Base-by-base conservation (phyloP, 2,113 vertebrate species). In the Pyrgilauda ruficollis region DNA sequence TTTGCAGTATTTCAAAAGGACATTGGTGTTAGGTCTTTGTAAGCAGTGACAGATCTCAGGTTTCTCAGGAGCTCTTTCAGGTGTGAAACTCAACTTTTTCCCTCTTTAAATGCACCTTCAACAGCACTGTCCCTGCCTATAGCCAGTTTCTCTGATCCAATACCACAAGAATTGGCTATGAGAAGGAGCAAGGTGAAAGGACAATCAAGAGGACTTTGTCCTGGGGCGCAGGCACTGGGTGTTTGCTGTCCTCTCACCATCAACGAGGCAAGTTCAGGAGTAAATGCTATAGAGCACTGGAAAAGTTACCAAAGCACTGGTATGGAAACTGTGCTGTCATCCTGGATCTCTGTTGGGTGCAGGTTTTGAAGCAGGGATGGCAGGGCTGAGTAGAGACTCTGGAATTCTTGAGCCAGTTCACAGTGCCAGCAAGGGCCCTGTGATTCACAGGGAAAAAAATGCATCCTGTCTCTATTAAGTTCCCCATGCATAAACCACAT, bases 151-250 rank as follows among this genome's bases (percentile, higher is more conserved):
- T 83, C 47, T 59, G 31, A 26, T 7, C 27, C 23, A 26, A 1
- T 15, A 15, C 21, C 43, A 26, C 28, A 6, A 46, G 58, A 46
- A 26, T 3, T n/a, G 14, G 35, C 72, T 52, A 7, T 1, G 7
- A 35, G 43, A 11, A 59, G 28, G 52, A 84, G 41, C 10, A n/a
- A 73, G 41, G 37, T 69, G 16, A 35, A 19, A 80, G 50, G 7
- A 14, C 20, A 31, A 21, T 10, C 0, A 2, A 58, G 59, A n/a
- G 20, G 33, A 10, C 0, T 0, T 7, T 47, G 64, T 31, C 41
- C 43, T 2, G 13, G 62, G 16, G 14, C 7, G 33, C 13, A 2
- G 14, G 23, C 23, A 3, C 23, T 52, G 56, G 13, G 9, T 67
- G 19, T 33, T 35, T 37, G 17, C 46, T 72, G 31, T 61, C 53